These are phyloP conservation scores for Chaetura pelagica DNA, from an alignment of 2,113 vertebrate species.

Conservation along the genomic window DNA sequence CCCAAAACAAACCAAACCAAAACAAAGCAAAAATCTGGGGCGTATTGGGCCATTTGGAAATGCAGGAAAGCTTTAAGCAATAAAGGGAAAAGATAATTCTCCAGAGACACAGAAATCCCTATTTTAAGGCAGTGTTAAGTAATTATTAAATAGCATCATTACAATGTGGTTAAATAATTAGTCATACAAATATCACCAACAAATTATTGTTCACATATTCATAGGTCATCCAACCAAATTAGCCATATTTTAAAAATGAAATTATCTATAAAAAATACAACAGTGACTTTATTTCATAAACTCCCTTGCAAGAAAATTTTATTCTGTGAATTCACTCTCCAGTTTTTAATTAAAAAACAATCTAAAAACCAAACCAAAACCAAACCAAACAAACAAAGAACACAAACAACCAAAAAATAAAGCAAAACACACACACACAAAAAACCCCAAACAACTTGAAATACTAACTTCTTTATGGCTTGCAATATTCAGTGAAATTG, in stretches of 20 bases:
- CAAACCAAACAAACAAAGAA: neutral
- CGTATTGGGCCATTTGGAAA: neutral
- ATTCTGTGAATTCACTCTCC: neutral
- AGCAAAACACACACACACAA: neutral
- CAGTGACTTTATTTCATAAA: neutral
- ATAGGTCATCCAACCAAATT: neutral
- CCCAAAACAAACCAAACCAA: neutral
- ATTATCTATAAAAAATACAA: neutral
- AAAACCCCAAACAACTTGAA: neutral
- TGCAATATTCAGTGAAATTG: neutral
- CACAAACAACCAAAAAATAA: too few relatives aligned
- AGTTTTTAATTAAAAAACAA: neutral
- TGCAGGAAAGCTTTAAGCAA: neutral
- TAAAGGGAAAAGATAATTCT: neutral
- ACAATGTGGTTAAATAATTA: neutral
- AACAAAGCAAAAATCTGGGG: neutral
- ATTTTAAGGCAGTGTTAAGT: neutral
- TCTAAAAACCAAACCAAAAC: neutral
- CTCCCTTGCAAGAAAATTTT: neutral
- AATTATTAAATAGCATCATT: neutral
- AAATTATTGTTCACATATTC: neutral
- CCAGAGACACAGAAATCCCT: neutral
- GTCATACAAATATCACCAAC: neutral
- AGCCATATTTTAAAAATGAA: neutral
- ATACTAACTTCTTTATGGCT: neutral